phyloP scores from a whole-genome alignment of 2,797 vertebrate species.

The Poeciliopsis paucimaculata region DNA sequence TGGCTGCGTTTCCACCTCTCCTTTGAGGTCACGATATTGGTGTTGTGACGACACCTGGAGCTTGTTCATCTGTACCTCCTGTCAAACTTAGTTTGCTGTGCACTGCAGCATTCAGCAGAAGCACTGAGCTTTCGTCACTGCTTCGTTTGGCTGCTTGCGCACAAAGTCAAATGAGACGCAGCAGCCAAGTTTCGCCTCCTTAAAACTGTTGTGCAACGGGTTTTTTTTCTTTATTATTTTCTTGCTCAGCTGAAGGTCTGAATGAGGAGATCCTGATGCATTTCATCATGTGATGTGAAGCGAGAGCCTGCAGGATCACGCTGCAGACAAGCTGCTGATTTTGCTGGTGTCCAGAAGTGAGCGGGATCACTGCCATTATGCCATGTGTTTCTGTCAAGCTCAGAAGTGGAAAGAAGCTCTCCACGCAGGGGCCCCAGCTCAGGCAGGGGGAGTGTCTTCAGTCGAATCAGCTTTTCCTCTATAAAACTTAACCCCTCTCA shows the following conservation, averaged over 20 bases:
- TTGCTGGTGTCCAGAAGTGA: slow-evolving; percentile 14
- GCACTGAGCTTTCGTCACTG: background rate
- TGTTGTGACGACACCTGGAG: slow-evolving; percentile 46
- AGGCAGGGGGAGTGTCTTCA: slow-evolving; percentile 42
- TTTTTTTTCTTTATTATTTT: background rate
- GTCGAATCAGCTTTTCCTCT: slow-evolving; percentile 64
- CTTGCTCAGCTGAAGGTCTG: slow-evolving; percentile 18
- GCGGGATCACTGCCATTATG: slow-evolving; percentile 39
- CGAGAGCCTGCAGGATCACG: slow-evolving; percentile 24
- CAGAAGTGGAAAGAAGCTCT: slow-evolving; percentile 33
- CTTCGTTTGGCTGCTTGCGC: background rate
- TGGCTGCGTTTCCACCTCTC: slow-evolving; percentile 39
- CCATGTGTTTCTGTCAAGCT: slow-evolving; percentile 44
- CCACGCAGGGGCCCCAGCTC: slow-evolving; percentile 21
- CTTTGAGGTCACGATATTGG: slow-evolving; percentile 28
- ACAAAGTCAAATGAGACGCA: background rate
- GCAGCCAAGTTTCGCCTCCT: background rate
- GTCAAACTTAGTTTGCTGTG: slow-evolving; percentile 26
- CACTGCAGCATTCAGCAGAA: background rate
- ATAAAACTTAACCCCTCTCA: slow-evolving; percentile 13
- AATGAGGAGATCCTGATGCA: slow-evolving; percentile 23
- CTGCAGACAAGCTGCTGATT: slow-evolving; percentile 52
- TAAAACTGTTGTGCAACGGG: slow-evolving; percentile 17
- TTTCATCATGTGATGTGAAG: slow-evolving; percentile 26
- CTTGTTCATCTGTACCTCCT: slow-evolving; percentile 37